Evolutionary conservation across 2,888 invertebrate genomes (phyloP).

Genomic region (Timandra comae): DNA sequence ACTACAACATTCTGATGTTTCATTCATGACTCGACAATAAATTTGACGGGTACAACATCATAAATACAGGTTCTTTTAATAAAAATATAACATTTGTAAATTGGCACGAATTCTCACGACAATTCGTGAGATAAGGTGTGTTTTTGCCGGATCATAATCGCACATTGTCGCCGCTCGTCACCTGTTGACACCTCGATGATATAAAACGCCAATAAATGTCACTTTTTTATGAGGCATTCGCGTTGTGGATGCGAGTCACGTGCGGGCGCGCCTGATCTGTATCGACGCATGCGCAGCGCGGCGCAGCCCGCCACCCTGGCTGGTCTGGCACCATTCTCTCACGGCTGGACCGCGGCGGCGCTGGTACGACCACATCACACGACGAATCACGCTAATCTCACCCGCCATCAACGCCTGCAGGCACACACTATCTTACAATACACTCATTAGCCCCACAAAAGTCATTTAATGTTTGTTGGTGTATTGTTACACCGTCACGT

Average conservation of each 20-base stretch:
- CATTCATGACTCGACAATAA: constrained; percentile 7
- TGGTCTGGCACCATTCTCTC: constrained; percentile 56
- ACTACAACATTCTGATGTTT: constrained; percentile 24
- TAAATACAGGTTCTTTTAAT: constrained; percentile 30
- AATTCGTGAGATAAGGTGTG: constrained; percentile 49
- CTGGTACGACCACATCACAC: constrained; percentile 27
- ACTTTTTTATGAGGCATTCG: constrained; percentile 70
- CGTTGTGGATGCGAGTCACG: constrained; percentile 65
- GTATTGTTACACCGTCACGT: constrained; percentile 63
- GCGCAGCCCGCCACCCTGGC: constrained; percentile 46
- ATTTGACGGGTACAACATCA: constrained; percentile 11
- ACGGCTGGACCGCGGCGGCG: constrained; percentile 42
- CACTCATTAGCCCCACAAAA: constrained; percentile 67
- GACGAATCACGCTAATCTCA: constrained; percentile 45
- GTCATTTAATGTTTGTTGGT: constrained; percentile 60
- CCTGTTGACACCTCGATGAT: constrained; percentile 67
- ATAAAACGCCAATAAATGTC: constrained; percentile 75
- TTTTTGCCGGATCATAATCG: constrained; percentile 68
- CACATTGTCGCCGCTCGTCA: constrained; percentile 57
- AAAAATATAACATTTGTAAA: constrained; percentile 38
- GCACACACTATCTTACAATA: constrained; percentile 60
- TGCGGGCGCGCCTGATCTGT: constrained; percentile 63
- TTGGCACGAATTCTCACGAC: constrained; percentile 52
- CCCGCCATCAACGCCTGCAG: constrained; percentile 45
- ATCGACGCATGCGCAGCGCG: constrained; percentile 61